A percentile compares a stretch with the other conserved stretches of the same genome.
Conservation (phyloP, 2,888 invertebrate genomes). For the Ennomos quercinarius region DNA sequence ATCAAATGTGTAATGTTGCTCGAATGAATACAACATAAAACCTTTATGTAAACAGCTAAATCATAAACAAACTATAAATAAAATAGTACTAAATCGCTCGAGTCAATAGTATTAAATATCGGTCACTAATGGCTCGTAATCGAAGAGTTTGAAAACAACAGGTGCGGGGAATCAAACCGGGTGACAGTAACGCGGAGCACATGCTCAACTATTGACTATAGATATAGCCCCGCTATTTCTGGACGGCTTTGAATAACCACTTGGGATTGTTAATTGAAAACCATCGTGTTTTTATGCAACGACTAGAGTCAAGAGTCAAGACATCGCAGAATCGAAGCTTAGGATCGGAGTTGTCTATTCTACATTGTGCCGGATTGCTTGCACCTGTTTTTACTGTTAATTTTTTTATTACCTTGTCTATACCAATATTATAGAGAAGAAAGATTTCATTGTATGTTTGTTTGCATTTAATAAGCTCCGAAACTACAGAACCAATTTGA, state of each 20-base stretch:
- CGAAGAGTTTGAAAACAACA: conserved; percentile 80
- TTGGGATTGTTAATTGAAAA: conserved; percentile 9
- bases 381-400: no score
- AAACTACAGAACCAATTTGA: no score
- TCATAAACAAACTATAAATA: conserved; percentile 5
- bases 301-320: not conserved
- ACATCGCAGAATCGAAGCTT: no score
- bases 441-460: no score
- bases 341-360: no score
- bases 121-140: conserved; percentile 78
- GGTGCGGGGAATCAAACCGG: conserved; percentile 80
- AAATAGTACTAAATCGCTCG: conserved; percentile 13
- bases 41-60: no score
- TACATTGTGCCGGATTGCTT: no score
- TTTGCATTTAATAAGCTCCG: no score
- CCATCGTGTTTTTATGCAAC: conserved; percentile 1
- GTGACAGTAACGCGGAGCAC: conserved; percentile 72
- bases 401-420: no score
- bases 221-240: conserved; percentile 58
- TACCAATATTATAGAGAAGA: no score
- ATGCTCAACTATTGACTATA: conserved; percentile 61
- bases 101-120: conserved; percentile 72
- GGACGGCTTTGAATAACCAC: conserved; percentile 18
- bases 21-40: no score
- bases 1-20: no score